phyloP scores from a whole-genome alignment of 2,113 vertebrate genomes.

The Scopus umbretta region DNA sequence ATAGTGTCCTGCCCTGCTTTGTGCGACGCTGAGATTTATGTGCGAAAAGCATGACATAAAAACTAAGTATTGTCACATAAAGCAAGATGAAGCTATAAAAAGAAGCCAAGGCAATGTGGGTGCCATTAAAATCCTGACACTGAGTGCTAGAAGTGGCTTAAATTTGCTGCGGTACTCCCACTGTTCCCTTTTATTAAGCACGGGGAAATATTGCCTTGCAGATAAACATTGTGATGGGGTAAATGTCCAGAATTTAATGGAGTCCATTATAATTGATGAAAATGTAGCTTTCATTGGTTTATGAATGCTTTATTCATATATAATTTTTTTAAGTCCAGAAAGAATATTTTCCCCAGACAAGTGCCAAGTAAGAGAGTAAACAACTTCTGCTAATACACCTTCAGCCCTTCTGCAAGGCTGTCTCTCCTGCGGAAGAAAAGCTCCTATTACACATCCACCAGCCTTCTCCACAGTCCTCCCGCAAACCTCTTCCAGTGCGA shows the following conservation, averaged over 20 bases:
- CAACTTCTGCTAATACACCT: neutral
- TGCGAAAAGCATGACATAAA: neutral
- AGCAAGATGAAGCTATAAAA: neutral
- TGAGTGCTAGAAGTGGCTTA: neutral
- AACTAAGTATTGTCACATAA: neutral
- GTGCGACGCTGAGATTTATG: neutral
- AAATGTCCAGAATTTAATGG: slow-evolving; percentile 16
- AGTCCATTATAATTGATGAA: slow-evolving; percentile 22
- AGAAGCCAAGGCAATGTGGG: neutral
- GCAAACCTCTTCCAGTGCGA: neutral
- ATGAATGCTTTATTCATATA: slow-evolving; percentile 35
- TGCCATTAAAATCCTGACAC: neutral
- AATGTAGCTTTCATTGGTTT: slow-evolving; percentile 39
- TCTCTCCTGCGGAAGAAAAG: neutral
- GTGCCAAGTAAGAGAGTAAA: slow-evolving; percentile 43
- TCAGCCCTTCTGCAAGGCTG: neutral
- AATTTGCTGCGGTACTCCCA: neutral
- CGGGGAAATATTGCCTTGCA: neutral
- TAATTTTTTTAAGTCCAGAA: neutral
- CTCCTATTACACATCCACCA: neutral
- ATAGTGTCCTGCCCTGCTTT: neutral
- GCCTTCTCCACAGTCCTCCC: neutral
- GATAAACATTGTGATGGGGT: slow-evolving; percentile 15
- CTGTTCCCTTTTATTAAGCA: neutral
- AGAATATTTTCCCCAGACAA: slow-evolving; percentile 25